Evolutionary conservation across 2,888 invertebrate species (phyloP).

Genomic region (Calameuta filiformis): DNA sequence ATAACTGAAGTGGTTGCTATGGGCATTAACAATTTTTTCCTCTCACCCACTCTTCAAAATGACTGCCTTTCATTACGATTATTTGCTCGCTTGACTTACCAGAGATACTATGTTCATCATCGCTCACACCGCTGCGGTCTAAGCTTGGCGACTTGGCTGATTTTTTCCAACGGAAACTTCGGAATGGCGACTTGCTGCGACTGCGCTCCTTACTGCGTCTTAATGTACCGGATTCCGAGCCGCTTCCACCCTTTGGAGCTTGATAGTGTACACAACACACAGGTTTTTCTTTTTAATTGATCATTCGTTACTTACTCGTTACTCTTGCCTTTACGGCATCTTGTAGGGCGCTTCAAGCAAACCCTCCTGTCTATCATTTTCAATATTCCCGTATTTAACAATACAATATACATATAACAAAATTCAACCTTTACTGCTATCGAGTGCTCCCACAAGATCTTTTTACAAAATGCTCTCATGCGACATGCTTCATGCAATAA

Average conservation of each 20-base stretch:
- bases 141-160: conserved; percentile 72
- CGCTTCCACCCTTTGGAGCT: conserved; percentile 59
- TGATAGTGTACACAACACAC: conserved; percentile 39
- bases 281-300: conserved; percentile 26
- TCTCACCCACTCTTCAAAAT: background rate
- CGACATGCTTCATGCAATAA: conserved; percentile 52
- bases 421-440: too few relatives aligned
- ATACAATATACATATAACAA: conserved; percentile 5
- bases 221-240: conserved; percentile 61
- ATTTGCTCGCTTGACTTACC: conserved; percentile 45
- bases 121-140: conserved; percentile 79
- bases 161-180: conserved; percentile 92
- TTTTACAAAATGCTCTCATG: conserved; percentile 27
- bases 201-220: conserved; percentile 78
- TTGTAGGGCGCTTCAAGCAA: background rate
- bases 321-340: conserved; percentile 3
- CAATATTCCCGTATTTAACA: background rate
- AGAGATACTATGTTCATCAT: conserved; percentile 79
- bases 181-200: conserved; percentile 93
- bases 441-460: background rate
- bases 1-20: background rate
- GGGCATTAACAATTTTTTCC: background rate
- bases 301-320: conserved; percentile 48
- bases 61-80: background rate
- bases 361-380: conserved; percentile 9